Conservation (phyloP, 2,113 vertebrate genomes). For the Neogobius melanostomus region DNA sequence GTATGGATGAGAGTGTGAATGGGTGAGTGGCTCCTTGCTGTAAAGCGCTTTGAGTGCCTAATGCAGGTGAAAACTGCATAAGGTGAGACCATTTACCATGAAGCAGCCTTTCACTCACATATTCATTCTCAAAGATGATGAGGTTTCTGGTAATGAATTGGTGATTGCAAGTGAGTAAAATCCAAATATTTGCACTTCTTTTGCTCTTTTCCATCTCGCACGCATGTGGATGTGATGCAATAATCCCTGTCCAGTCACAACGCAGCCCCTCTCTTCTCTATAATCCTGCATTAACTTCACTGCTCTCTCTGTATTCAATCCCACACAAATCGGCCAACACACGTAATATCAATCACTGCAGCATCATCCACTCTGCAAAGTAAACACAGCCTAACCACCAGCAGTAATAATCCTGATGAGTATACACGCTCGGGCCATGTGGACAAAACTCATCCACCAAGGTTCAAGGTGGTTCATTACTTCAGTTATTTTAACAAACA, state of each 20-base stretch:
- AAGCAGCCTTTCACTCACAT: too few species aligned
- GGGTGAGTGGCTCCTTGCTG: too few species aligned
- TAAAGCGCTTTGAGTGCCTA: too few species aligned
- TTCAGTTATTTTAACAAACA: too few species aligned
- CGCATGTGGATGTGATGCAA: constrained; percentile 56
- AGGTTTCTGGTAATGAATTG: too few species aligned
- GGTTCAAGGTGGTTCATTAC: too few species aligned
- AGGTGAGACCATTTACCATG: too few species aligned
- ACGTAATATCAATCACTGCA: constrained; percentile 50
- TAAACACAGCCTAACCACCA: constrained; percentile 23
- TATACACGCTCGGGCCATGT: constrained; percentile 6
- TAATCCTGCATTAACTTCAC: constrained; percentile 70
- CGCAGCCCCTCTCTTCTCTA: constrained; percentile 16
- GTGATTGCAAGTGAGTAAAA: too few species aligned
- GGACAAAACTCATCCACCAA: not conserved
- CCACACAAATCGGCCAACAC: constrained; percentile 39
- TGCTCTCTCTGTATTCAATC: constrained; percentile 38
- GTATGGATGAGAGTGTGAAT: too few species aligned
- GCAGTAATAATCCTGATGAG: constrained; percentile 40
- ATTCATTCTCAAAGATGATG: too few species aligned
- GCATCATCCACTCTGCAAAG: constrained; percentile 29
- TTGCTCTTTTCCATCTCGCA: constrained; percentile 24
- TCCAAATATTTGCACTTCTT: constrained; percentile 3
- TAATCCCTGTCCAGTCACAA: constrained; percentile 69
- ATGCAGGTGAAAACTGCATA: too few species aligned